Evolutionary conservation across 2,797 vertebrate genomes (phyloP), one percentile per base, ranked within the genome.

Genomic region (Alectoris magna): DNA sequence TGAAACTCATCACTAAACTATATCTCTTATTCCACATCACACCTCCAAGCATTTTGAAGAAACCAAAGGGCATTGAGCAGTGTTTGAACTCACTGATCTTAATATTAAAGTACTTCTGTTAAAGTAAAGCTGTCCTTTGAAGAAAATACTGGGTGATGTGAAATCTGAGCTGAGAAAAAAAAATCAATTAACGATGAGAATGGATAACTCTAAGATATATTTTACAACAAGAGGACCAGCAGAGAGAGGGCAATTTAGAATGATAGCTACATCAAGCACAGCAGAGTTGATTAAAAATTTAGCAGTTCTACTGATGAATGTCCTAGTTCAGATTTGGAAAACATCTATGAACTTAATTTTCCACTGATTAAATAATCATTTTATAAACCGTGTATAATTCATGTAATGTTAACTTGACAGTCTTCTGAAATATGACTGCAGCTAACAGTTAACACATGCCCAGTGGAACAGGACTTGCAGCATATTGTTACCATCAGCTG

Each of bases 331-430:
- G 94, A 98, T 96, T 97, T 98, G 93, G 95, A 97, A 98, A 98
- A 98, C 97, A 97, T 96, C 97, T 96, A 96, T 75, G 67, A 96
- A 97, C 97, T 97, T 98, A 97, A 98, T 98, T 98, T 98, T 97
- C 96, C 93, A 96, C 96, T 97, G 96, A 97, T 98, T 97, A 98
- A 98, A 98, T 97, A 97, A 97, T 98, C 95, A 97, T 97, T 98
- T 97, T 97, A 97, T 97, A 98, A 98, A 92, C 80, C 48, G 82
- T 98, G 95, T 97, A 97, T 97, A 98, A 98, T 98, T 98, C 95
- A 98, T 95, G 78, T 66, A 95, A 94, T 83, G 89, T 94, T 97
- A 95, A 96, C 90, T 95, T 96, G 94, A 96, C 83, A 93, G n/a
- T 90, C 93, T 92, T 96, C 59, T 97, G 97, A 97, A 97, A 97